Evolutionary conservation across 2,888 invertebrate genomes (phyloP).

Genomic region (Hipparchia sbordonii): DNA sequence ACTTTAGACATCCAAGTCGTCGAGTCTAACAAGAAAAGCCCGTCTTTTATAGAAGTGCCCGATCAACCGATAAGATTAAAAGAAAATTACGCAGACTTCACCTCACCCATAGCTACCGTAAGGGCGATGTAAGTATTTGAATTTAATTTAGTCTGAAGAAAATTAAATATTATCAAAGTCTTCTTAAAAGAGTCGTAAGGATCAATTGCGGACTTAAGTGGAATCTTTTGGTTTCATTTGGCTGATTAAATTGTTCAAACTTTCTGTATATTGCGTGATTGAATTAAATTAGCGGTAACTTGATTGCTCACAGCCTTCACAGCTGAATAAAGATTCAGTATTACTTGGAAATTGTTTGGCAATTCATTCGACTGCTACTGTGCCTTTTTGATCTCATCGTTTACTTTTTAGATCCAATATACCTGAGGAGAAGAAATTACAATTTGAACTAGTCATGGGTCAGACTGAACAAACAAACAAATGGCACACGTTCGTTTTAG

Average conservation of each 20-base stretch:
- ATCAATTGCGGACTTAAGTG: slow-evolving; percentile 21
- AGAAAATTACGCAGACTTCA: slow-evolving; percentile 90
- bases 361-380: background rate
- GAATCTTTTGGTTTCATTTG: slow-evolving; percentile 18
- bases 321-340: background rate
- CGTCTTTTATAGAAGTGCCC: slow-evolving; percentile 86
- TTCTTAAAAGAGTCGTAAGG: slow-evolving; percentile 26
- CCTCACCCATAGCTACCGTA: slow-evolving; percentile 86
- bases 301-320: slow-evolving; percentile 7
- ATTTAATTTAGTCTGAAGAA: slow-evolving; percentile 35
- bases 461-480: slow-evolving; percentile 94
- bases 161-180: slow-evolving; percentile 36
- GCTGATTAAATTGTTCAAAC: slow-evolving; percentile 19
- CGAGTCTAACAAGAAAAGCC: slow-evolving; percentile 93
- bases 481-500: slow-evolving; percentile 88
- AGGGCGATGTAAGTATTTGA: slow-evolving; percentile 85
- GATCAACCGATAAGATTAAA: slow-evolving; percentile 84
- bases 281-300: background rate
- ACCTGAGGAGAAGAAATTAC: slow-evolving; percentile 87
- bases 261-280: background rate
- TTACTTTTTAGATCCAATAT: slow-evolving; percentile 86
- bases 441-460: slow-evolving; percentile 91
- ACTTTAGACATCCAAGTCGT: slow-evolving; percentile 93
- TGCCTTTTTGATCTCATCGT: background rate
- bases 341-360: background rate